Evolutionary conservation across 2,888 invertebrate genomes (phyloP).

Genomic region (Seira musarum): DNA sequence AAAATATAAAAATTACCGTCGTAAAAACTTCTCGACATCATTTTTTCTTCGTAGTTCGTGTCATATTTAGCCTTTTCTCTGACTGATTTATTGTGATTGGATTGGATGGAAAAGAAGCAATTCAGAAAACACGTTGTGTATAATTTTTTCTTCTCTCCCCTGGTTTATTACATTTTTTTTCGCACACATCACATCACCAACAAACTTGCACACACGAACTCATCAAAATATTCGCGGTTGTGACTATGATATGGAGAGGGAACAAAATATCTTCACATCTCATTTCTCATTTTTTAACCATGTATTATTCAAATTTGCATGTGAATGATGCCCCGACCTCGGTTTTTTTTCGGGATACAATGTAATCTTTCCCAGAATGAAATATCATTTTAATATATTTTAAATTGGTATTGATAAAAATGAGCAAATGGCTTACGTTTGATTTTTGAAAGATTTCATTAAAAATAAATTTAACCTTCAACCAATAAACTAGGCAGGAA

Average conservation of each 20-base stretch:
- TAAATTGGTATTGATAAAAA: slow-evolving; percentile 8
- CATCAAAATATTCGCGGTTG: slow-evolving; percentile 21
- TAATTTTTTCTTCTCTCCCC: slow-evolving; percentile 4
- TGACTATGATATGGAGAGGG: neutral
- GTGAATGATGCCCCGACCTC: too few species aligned
- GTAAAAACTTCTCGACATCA: slow-evolving; percentile 10
- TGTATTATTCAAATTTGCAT: too few species aligned
- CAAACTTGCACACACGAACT: neutral
- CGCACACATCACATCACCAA: slow-evolving; percentile 17
- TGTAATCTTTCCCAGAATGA: too few species aligned
- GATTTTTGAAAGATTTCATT: too few species aligned
- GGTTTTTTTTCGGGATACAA: too few species aligned
- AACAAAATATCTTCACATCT: slow-evolving; percentile 1
- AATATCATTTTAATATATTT: neutral
- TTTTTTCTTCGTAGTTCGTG: slow-evolving; percentile 21
- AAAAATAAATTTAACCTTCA: too few species aligned
- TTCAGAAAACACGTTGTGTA: neutral
- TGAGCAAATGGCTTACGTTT: neutral
- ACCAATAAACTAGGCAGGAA: too few species aligned
- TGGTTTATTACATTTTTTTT: slow-evolving; percentile 6
- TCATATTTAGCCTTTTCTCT: slow-evolving; percentile 36
- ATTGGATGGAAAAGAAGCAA: slow-evolving; percentile 20
- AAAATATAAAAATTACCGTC: neutral
- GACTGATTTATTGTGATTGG: slow-evolving; percentile 62
- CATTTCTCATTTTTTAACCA: too few species aligned